A percentile compares a stretch with the other conserved stretches of the same genome.
These are phyloP conservation scores for Mastacembelus armatus DNA, from an alignment of 2,797 vertebrate genomes.

Conservation along the genomic window DNA sequence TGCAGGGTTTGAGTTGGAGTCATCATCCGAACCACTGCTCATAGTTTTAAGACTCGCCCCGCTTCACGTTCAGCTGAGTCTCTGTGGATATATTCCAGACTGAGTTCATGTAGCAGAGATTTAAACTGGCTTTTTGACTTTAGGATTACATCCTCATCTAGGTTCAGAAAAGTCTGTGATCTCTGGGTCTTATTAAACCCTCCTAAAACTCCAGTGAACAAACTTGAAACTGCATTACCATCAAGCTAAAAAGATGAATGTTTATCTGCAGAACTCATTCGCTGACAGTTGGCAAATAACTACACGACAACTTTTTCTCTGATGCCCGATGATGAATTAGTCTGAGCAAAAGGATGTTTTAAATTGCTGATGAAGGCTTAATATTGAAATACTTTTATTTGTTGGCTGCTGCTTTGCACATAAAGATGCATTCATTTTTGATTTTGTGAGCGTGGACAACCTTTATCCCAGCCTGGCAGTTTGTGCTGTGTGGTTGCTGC, in stretches of 20 bases:
- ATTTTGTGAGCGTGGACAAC: conserved; percentile 19
- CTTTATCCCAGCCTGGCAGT: conserved; percentile 13
- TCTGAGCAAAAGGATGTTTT: conserved; percentile 26
- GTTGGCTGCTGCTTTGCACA: conserved; percentile 30
- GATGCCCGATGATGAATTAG: conserved; percentile 30
- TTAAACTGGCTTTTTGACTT: conserved; percentile 11
- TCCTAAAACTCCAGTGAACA: conserved; percentile 45
- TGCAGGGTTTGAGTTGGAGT: conserved; percentile 30
- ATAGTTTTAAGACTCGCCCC: conserved; percentile 20
- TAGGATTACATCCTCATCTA: conserved; percentile 43
- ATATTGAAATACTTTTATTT: conserved; percentile 13
- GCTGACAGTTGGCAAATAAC: conserved; percentile 44
- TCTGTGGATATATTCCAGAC: conserved; percentile 30
- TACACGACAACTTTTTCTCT: conserved; percentile 25
- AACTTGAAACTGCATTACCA: conserved; percentile 41
- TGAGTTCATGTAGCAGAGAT: conserved; percentile 41
- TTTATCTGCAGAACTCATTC: conserved; percentile 51
- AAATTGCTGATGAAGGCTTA: conserved; percentile 46
- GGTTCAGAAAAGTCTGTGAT: conserved; percentile 47
- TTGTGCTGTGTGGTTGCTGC: conserved; percentile 22
- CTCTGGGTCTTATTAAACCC: conserved; percentile 34
- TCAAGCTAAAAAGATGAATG: conserved; percentile 35
- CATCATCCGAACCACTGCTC: conserved; percentile 31
- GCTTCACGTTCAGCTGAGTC: conserved; percentile 31
- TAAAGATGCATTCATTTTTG: conserved; percentile 38